Base-by-base conservation (phyloP, 2,888 invertebrate genomes). In the Anoplius nigerrimus region DNA sequence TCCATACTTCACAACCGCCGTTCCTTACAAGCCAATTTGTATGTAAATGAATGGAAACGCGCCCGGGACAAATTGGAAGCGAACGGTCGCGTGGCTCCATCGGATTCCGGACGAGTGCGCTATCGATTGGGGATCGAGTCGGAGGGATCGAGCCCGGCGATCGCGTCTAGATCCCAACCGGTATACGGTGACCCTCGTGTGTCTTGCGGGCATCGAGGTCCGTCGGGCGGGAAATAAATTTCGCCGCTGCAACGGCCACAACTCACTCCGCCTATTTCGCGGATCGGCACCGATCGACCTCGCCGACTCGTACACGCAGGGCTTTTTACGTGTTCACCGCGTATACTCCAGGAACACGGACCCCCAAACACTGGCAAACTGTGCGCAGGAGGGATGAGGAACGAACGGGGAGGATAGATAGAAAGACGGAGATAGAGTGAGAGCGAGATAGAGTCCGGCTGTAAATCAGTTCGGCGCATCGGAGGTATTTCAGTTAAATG, bases 401-500 rank as follows among this genome's bases (percentile, higher is more conserved):
- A 34, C 34, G 11, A 11, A 13, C 34, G 34, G 34, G 34, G 34
- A 34, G 34, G n/a, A n/a, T n/a, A n/a, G n/a, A n/a, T n/a, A n/a
- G n/a, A n/a, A n/a, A n/a, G n/a, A n/a, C n/a, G n/a, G n/a, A n/a
- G n/a, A n/a, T n/a, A n/a, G n/a, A n/a, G n/a, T n/a, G n/a, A n/a
- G n/a, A n/a, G n/a, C n/a, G n/a, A n/a, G n/a, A n/a, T n/a, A 2
- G 34, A 34, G 34, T 34, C 34, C 71, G 80, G 81, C 76, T 82
- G 84, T 87, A 87, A 88, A 88, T 88, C 87, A 88, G 82, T 86
- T 84, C 79, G 78, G 73, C 83, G 85, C 84, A 87, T 86, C 83
- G 83, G 83, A 84, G 86, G 82, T 84, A 87, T 88, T 87, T 84
- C 85, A 82, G 86, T 84, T 85, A 86, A 88, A 87, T 86, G 86